A percentile compares a stretch with the other conserved stretches of the same genome.
Conservation (phyloP, 2,113 vertebrate genomes). For the Ceyx margarethae region DNA sequence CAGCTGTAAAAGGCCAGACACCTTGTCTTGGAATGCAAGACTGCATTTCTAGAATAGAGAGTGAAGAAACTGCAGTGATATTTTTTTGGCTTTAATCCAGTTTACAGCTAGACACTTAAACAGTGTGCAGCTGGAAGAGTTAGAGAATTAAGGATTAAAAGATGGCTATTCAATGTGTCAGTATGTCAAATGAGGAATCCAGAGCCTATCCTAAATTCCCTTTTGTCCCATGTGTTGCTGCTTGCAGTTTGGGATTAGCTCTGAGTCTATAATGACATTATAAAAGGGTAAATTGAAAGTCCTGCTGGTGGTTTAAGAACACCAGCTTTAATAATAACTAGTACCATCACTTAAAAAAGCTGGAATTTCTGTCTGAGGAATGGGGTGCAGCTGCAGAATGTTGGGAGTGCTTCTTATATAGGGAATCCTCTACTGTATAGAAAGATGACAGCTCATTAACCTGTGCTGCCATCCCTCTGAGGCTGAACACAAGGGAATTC, state of each 20-base stretch:
- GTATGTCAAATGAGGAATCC: constrained; percentile 3
- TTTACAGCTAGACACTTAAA: constrained; percentile 1
- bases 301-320: constrained; percentile 25
- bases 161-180: constrained; percentile 48
- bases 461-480: neutral
- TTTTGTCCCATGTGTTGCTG: constrained; percentile 4
- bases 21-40: neutral
- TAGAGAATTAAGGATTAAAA: constrained; percentile 38
- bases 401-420: neutral
- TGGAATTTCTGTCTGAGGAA: neutral
- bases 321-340: constrained; percentile 1
- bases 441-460: neutral
- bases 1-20: neutral
- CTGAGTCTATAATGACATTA: constrained; percentile 47
- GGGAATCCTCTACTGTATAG: neutral
- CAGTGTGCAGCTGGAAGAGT: constrained; percentile 10
- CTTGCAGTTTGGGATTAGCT: constrained; percentile 37
- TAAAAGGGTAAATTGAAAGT: constrained; percentile 33
- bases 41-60: neutral
- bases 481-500: neutral
- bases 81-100: constrained; percentile 14
- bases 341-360: neutral
- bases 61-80: neutral
- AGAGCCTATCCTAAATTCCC: neutral
- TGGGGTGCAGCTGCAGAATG: neutral